phyloP scores from a whole-genome alignment of 2,888 invertebrate genomes.

The Platycnemis pennipes region DNA sequence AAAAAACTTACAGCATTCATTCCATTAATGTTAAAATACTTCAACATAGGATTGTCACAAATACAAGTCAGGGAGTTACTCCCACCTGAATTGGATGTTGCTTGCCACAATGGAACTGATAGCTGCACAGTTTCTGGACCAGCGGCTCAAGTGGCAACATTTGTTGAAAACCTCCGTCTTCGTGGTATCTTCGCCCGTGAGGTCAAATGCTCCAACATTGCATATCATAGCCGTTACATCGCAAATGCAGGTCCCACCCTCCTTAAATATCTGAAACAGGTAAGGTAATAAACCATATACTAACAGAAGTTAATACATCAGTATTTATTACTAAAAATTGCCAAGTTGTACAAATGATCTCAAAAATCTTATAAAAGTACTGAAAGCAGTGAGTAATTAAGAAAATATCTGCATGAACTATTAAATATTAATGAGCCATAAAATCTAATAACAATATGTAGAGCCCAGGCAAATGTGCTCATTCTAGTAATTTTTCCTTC shows the following conservation, averaged over 20 bases:
- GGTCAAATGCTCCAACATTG: conserved; percentile 92
- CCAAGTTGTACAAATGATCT: too few species aligned
- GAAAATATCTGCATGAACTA: too few species aligned
- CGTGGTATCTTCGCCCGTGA: conserved; percentile 90
- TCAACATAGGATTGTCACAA: conserved; percentile 21
- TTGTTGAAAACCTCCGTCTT: conserved; percentile 84
- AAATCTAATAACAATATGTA: too few species aligned
- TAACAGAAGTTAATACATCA: neutral
- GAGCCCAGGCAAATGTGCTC: too few species aligned
- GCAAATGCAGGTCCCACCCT: conserved; percentile 86
- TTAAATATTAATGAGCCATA: too few species aligned
- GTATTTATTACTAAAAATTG: too few species aligned
- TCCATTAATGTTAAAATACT: neutral
- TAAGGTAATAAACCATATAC: conserved; percentile 74
- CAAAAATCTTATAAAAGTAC: too few species aligned
- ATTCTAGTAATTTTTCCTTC: too few species aligned
- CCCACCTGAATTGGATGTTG: conserved; percentile 89
- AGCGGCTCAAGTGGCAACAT: conserved; percentile 83
- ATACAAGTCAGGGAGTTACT: conserved; percentile 78
- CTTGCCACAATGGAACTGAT: conserved; percentile 93
- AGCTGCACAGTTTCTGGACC: conserved; percentile 96
- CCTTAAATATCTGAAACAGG: conserved; percentile 83
- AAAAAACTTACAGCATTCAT: too few species aligned
- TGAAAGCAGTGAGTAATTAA: too few species aligned
- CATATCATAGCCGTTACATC: conserved; percentile 94